Evolutionary conservation across 2,113 vertebrate genomes (phyloP).

Genomic region (Recurvirostra avosetta): DNA sequence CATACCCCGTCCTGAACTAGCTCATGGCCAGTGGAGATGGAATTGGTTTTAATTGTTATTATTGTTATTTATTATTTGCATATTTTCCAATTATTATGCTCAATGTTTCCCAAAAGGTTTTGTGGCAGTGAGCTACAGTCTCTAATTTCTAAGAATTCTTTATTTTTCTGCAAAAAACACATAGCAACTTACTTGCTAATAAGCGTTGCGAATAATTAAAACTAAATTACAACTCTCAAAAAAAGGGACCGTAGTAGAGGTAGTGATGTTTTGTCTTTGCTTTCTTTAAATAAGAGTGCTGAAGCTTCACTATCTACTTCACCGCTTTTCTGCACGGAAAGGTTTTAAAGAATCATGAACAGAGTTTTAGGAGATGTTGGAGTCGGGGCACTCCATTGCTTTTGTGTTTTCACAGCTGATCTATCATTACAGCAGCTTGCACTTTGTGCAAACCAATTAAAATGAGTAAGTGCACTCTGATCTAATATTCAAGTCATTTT

Average conservation of each 20-base stretch:
- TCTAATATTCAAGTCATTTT: slow-evolving; percentile 66
- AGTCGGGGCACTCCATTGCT: neutral
- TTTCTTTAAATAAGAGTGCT: neutral
- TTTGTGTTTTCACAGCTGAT: slow-evolving; percentile 13
- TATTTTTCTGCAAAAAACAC: neutral
- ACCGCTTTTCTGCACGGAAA: rapidly evolving
- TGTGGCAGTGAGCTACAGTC: neutral
- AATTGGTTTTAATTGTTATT: too few species aligned
- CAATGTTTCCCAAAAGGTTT: neutral
- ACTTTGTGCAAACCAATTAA: slow-evolving; percentile 68
- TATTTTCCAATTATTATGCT: neutral
- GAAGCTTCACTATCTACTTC: neutral
- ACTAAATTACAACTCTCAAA: neutral
- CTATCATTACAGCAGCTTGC: neutral
- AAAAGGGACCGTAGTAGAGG: neutral
- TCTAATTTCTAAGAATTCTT: neutral
- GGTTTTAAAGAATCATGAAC: neutral
- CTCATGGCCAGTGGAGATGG: too few species aligned
- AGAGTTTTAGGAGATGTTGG: neutral
- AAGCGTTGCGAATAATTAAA: neutral
- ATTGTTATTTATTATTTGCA: neutral
- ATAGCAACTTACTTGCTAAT: neutral
- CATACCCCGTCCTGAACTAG: too few species aligned
- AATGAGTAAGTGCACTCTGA: slow-evolving; percentile 56
- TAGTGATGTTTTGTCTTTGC: neutral